Conservation (phyloP, 2,888 invertebrate genomes). For the Drosophila sordidapex region DNA sequence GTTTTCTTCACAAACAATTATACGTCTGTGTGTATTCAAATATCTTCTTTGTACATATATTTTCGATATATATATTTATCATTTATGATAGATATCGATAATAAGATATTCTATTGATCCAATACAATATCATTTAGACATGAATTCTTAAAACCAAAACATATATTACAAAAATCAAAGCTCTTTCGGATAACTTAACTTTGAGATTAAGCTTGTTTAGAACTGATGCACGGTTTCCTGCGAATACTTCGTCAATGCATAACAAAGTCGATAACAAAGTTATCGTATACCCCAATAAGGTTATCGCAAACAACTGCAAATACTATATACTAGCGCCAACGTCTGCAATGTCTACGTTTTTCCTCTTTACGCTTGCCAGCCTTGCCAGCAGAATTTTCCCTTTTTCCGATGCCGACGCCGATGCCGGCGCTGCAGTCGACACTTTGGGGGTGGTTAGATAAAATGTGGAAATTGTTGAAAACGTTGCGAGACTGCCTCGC, state of each 20-base stretch:
- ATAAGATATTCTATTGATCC: not conserved
- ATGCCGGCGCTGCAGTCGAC: constrained; percentile 63
- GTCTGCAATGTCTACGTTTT: constrained; percentile 48
- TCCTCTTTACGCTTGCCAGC: constrained; percentile 12
- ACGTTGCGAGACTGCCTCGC: constrained; percentile 63
- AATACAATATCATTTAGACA: not conserved
- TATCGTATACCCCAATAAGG: constrained; percentile 37
- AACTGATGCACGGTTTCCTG: not conserved
- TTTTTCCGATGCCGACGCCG: constrained; percentile 41
- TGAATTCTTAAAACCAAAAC: not conserved
- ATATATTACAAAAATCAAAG: not conserved
- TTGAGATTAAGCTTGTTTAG: not conserved
- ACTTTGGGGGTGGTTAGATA: constrained; percentile 79
- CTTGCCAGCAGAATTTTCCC: constrained; percentile 65
- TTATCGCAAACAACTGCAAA: constrained; percentile 53
- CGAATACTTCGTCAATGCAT: constrained; percentile 3
- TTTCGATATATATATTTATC: not conserved
- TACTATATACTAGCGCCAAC: constrained; percentile 43
- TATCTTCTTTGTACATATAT: not conserved
- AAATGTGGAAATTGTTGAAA: constrained; percentile 82
- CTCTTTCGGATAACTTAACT: no score
- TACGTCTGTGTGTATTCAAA: not conserved
- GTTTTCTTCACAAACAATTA: not conserved
- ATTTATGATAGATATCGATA: not conserved
- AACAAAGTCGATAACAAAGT: constrained; percentile 44